These are phyloP conservation scores for Amazona guildingii DNA, from an alignment of 2,113 vertebrate species.

Conservation along the genomic window DNA sequence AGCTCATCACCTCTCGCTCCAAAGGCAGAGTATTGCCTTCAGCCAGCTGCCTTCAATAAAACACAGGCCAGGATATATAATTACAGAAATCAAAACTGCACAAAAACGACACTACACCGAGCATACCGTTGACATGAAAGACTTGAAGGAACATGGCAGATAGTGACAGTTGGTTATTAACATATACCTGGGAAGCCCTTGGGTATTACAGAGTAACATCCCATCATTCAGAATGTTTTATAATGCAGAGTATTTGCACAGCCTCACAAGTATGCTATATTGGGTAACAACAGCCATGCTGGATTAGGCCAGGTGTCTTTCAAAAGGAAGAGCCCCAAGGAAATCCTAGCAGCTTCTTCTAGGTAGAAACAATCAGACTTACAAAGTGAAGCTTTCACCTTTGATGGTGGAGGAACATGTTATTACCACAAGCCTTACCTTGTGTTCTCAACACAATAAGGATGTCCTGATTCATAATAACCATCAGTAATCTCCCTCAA, in stretches of 20 bases:
- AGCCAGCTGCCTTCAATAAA: neutral
- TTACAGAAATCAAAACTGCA: neutral
- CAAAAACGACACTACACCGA: neutral
- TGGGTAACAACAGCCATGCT: neutral
- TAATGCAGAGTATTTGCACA: neutral
- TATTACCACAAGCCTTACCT: neutral
- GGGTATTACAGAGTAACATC: neutral
- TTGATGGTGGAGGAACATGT: neutral
- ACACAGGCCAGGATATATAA: accelerated
- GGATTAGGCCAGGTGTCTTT: neutral
- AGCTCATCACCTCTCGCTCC: neutral
- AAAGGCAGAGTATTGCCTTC: neutral
- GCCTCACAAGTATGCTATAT: neutral
- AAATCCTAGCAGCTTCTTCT: neutral
- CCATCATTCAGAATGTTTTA: neutral
- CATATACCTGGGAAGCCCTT: neutral
- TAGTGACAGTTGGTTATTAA: neutral
- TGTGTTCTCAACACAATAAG: neutral
- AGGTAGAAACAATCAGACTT: neutral
- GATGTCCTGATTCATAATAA: neutral
- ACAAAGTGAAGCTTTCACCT: neutral
- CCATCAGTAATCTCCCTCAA: neutral
- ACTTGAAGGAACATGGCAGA: neutral
- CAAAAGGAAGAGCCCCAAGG: neutral
- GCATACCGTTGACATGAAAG: neutral